phyloP scores from a whole-genome alignment of 1,140 invertebrate genomes.

The Cyrtorhinus lividipennis region DNA sequence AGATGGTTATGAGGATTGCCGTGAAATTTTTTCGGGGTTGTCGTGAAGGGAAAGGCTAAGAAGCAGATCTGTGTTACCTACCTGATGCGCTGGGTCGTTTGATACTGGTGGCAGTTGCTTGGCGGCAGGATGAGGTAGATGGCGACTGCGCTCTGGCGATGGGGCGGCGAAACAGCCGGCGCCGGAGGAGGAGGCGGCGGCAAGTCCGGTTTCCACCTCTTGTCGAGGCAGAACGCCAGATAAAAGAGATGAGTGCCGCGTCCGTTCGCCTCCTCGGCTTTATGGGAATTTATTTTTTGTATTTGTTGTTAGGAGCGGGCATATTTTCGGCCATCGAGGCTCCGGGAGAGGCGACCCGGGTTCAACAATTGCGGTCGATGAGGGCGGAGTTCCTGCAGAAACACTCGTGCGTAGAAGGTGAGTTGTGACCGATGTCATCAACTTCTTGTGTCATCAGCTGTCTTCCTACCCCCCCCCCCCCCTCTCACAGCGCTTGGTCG shows the following conservation, averaged over 20 bases:
- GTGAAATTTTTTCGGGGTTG: too few species aligned
- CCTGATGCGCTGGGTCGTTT: neutral
- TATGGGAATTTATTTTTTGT: conserved; percentile 23
- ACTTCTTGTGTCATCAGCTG: neutral
- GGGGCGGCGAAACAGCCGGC: too few species aligned
- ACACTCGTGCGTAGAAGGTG: conserved; percentile 45
- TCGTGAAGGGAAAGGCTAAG: neutral
- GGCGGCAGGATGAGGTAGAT: neutral
- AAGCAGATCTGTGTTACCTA: neutral
- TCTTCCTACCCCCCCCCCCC: neutral
- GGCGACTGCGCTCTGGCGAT: neutral
- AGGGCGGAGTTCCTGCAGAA: conserved; percentile 42
- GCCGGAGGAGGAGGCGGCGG: too few species aligned
- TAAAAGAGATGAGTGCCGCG: conserved; percentile 8
- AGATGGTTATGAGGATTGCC: too few species aligned
- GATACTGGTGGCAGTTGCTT: neutral
- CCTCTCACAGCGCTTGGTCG: too few species aligned
- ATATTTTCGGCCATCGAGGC: conserved; percentile 58
- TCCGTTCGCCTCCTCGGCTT: conserved; percentile 22
- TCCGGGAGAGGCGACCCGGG: conserved; percentile 42
- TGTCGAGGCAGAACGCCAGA: neutral
- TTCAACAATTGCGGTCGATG: conserved; percentile 36
- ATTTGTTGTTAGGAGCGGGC: conserved; percentile 44
- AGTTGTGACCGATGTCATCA: conserved; percentile 24
- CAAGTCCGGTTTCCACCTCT: neutral